Evolutionary conservation across 2,888 invertebrate genomes (phyloP).

Genomic region (Sinopyrophorus schimmeli): DNA sequence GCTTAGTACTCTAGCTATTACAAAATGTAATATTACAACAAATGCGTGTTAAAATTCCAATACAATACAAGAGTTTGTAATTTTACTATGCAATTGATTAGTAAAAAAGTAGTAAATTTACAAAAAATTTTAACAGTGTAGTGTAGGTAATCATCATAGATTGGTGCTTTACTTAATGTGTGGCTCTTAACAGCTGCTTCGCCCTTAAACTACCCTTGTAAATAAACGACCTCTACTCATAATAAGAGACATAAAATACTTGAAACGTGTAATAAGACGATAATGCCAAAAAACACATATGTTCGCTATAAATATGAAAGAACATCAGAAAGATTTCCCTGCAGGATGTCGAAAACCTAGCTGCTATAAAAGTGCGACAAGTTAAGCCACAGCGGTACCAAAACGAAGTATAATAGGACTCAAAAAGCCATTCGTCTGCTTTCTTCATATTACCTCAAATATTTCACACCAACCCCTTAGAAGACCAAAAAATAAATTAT

Average conservation of each 20-base stretch:
- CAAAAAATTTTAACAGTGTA: no score
- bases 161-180: no score
- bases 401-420: constrained; percentile 41
- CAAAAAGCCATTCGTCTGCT: constrained; percentile 37
- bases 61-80: no score
- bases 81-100: no score
- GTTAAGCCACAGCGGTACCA: constrained; percentile 39
- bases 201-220: no score
- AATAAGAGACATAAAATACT: constrained; percentile 25
- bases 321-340: constrained; percentile 29
- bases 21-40: no score
- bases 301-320: constrained; percentile 24
- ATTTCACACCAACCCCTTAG: constrained; percentile 23
- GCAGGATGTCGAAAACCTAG: constrained; percentile 33
- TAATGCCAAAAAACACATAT: constrained; percentile 26
- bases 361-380: constrained; percentile 41
- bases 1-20: no score
- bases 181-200: no score
- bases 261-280: constrained; percentile 23
- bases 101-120: no score
- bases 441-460: constrained; percentile 26
- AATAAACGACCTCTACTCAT: constrained; percentile 14
- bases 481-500: no score
- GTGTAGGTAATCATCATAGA: no score
- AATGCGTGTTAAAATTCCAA: no score